These are phyloP conservation scores for Drosophila oshimai DNA, from an alignment of 1,140 invertebrate species.

Conservation along the genomic window DNA sequence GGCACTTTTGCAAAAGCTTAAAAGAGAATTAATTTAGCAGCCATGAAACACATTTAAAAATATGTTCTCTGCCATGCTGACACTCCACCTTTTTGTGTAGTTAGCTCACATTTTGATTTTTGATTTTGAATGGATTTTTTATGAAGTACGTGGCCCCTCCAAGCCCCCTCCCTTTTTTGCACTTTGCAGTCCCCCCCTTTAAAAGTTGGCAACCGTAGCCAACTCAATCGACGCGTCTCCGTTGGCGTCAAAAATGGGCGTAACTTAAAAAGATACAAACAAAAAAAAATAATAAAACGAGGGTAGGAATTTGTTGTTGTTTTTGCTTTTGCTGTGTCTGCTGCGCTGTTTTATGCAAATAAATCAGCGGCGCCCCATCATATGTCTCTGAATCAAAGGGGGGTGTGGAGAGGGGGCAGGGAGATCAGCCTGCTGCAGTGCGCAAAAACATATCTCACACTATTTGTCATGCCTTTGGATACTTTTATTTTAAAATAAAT, in stretches of 20 bases:
- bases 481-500: slow-evolving; percentile 80
- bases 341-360: slow-evolving; percentile 81
- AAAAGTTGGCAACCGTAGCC: slow-evolving; percentile 40
- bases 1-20: background rate
- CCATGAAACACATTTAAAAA: slow-evolving; percentile 5
- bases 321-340: slow-evolving; percentile 23
- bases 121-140: slow-evolving; percentile 45
- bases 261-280: slow-evolving; percentile 19
- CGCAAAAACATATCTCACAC: slow-evolving; percentile 79
- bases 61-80: background rate
- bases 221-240: slow-evolving; percentile 32
- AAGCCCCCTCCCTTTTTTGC: background rate
- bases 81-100: slow-evolving; percentile 13
- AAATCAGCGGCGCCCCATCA: slow-evolving; percentile 77
- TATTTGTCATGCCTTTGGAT: slow-evolving; percentile 76
- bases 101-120: slow-evolving; percentile 33
- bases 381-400: slow-evolving; percentile 46
- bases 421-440: slow-evolving; percentile 52
- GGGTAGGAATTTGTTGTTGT: slow-evolving; percentile 25
- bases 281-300: background rate
- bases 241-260: slow-evolving; percentile 75
- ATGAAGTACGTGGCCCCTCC: slow-evolving; percentile 15
- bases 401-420: background rate
- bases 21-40: background rate
- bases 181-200: too few relatives aligned